Percentiles rank a stretch among this genome's conserved stretches.
These are phyloP conservation scores for Lasioglossum calceatum DNA, from an alignment of 2,888 invertebrate genomes.

Conservation along the genomic window DNA sequence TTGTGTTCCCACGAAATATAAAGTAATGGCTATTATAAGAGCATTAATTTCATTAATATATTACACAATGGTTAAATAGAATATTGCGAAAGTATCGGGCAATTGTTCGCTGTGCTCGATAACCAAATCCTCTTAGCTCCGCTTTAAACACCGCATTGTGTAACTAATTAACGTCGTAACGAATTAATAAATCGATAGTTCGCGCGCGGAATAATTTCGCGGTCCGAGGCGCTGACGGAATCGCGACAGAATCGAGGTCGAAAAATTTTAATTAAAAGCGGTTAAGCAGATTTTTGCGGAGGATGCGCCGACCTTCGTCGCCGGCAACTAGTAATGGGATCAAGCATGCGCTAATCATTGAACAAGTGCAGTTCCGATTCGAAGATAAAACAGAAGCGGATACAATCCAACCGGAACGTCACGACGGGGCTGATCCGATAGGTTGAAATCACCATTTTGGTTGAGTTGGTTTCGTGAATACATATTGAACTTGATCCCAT, in stretches of 20 bases:
- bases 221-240: not conserved
- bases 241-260: not conserved
- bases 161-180: conserved; percentile 4
- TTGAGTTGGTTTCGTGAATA: not conserved
- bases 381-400: too few species aligned
- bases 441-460: not conserved
- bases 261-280: conserved; percentile 48
- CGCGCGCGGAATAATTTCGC: not conserved
- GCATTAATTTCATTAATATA: not conserved
- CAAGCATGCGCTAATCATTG: not conserved
- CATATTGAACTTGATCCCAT: conserved; percentile 2
- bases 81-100: not conserved
- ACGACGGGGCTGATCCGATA: not conserved
- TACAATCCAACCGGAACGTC: not conserved
- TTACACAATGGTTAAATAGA: not conserved
- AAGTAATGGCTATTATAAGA: not conserved
- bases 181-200: not conserved
- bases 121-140: not conserved
- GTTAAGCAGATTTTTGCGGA: conserved; percentile 19
- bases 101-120: not conserved
- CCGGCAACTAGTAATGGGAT: not conserved
- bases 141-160: not conserved
- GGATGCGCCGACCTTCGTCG: conserved; percentile 22
- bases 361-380: not conserved
- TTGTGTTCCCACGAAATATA: not conserved